Evolutionary conservation across 2,888 invertebrate genomes (phyloP).

Genomic region (Stenichneumon culpator): DNA sequence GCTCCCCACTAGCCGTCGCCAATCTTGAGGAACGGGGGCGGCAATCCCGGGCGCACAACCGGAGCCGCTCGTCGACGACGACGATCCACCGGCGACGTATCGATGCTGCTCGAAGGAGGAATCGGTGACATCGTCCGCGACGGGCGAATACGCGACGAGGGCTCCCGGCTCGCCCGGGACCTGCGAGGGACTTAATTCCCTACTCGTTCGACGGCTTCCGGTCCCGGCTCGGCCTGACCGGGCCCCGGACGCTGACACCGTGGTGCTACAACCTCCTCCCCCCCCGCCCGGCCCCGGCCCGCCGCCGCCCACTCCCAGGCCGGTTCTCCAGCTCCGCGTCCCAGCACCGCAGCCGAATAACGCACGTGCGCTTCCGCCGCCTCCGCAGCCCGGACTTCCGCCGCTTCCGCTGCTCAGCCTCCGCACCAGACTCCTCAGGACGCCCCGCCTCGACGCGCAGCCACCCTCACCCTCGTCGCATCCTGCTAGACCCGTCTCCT

Average conservation of each 20-base stretch:
- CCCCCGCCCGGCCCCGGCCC: constrained; percentile 37
- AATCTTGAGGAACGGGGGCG: constrained; percentile 78
- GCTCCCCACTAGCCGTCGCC: constrained; percentile 84
- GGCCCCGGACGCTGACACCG: constrained; percentile 81
- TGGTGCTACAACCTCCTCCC: constrained; percentile 72
- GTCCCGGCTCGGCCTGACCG: constrained; percentile 76
- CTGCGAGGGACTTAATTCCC: constrained; percentile 81
- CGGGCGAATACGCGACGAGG: constrained; percentile 54
- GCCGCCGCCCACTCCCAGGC: constrained; percentile 21
- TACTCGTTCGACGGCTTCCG: constrained; percentile 81
- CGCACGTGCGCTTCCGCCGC: constrained; percentile 36
- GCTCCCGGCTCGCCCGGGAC: constrained; percentile 69
- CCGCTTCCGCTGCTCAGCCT: constrained; percentile 74
- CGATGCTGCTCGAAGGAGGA: constrained; percentile 18
- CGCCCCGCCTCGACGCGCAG: constrained; percentile 56
- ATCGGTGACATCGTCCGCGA: constrained; percentile 70
- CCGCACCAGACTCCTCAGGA: constrained; percentile 76
- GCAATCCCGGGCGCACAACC: constrained; percentile 44
- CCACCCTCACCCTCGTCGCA: constrained; percentile 56
- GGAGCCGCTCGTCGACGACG: constrained; percentile 42
- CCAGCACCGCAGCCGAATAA: constrained; percentile 57
- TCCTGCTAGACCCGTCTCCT: constrained; percentile 54
- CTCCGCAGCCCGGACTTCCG: constrained; percentile 22
- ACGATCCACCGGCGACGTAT: constrained; percentile 14
- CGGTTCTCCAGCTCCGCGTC: constrained; percentile 46